A percentile compares a stretch with the other conserved stretches of the same genome.
These are phyloP conservation scores for Entelurus aequoreus DNA, from an alignment of 2,113 vertebrate genomes.

Conservation along the genomic window DNA sequence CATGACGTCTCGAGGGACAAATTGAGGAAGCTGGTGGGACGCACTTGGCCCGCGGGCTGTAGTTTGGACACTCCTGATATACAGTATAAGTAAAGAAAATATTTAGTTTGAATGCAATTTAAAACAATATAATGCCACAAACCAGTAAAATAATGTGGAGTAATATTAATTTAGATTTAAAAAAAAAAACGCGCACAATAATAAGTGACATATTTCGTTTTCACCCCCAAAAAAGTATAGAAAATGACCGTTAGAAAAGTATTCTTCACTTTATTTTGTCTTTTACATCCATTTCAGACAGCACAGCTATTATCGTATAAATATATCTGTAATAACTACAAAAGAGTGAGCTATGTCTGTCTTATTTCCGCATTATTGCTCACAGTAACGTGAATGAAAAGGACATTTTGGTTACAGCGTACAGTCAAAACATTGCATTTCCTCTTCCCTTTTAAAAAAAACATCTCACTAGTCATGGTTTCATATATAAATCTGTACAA, in stretches of 20 bases:
- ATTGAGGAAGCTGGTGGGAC: no score
- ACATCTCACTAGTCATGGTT: constrained; percentile 18
- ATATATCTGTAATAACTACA: constrained; percentile 25
- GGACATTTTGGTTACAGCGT: constrained; percentile 44
- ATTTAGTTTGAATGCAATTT: no score
- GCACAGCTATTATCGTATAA: constrained; percentile 30
- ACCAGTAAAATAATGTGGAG: constrained; percentile 1
- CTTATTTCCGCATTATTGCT: constrained; percentile 23
- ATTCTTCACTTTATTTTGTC: no score
- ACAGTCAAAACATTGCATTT: constrained; percentile 28
- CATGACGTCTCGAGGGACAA: no score
- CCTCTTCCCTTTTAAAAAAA: constrained; percentile 13
- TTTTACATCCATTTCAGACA: not conserved
- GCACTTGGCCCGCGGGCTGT: no score
- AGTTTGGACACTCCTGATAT: no score
- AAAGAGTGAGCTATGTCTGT: constrained; percentile 3
- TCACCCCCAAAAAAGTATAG: no score
- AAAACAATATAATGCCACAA: not conserved
- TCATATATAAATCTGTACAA: constrained; percentile 39
- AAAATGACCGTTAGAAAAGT: no score
- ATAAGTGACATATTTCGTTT: constrained; percentile 23
- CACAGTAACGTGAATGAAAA: constrained; percentile 10
- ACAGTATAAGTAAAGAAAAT: no score
- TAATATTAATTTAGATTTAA: constrained; percentile 59
- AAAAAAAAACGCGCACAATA: constrained; percentile 48